A percentile compares a stretch with the other conserved stretches of the same genome.
phyloP scores from a whole-genome alignment of 2,888 invertebrate genomes.

The Tetramorium bicarinatum region DNA sequence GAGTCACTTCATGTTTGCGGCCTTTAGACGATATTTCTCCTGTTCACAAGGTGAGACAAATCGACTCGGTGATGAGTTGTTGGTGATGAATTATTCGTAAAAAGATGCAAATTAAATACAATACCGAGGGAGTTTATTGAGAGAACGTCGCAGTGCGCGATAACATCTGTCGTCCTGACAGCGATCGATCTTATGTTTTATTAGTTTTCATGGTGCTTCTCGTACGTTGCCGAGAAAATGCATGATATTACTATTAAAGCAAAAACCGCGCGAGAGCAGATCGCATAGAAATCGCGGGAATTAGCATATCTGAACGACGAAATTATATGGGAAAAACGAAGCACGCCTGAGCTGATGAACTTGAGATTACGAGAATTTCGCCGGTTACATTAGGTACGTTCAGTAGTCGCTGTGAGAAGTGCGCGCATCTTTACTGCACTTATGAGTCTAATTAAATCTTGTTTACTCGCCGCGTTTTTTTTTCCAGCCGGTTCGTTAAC shows the following conservation, averaged over 20 bases:
- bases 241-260: neutral
- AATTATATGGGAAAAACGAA: constrained; percentile 11
- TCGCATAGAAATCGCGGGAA: constrained; percentile 25
- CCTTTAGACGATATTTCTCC: constrained; percentile 60
- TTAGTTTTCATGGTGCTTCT: constrained; percentile 30
- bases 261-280: neutral
- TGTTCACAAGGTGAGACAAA: constrained; percentile 80
- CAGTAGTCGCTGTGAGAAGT: neutral
- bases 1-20: constrained; percentile 82
- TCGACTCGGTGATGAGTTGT: constrained; percentile 82
- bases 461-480: neutral
- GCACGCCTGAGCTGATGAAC: neutral
- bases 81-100: constrained; percentile 82
- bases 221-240: neutral
- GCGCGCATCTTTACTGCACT: neutral
- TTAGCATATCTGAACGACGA: constrained; percentile 27
- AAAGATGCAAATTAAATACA: constrained; percentile 73
- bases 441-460: constrained; percentile 40
- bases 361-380: constrained; percentile 3
- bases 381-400: constrained; percentile 10
- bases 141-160: no score
- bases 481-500: constrained; percentile 34
- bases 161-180: constrained; percentile 47
- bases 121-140: constrained; percentile 25
- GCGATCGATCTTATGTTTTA: constrained; percentile 57